Conservation (phyloP, 2,113 vertebrate species). For the Eublepharis macularius region DNA sequence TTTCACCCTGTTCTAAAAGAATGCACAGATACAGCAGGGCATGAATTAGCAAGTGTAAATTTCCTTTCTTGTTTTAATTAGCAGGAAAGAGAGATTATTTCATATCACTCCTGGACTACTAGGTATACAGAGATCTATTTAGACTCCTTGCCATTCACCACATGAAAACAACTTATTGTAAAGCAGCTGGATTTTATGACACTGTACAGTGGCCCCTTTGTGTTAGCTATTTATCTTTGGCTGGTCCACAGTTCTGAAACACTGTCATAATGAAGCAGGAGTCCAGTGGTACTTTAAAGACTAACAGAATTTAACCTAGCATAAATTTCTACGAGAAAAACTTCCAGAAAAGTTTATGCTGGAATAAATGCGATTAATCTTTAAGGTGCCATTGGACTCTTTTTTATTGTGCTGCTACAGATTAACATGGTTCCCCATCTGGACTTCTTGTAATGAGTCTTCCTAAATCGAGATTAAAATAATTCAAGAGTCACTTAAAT, state of each 20-base stretch:
- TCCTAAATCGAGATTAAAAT: neutral
- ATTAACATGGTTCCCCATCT: too few species aligned
- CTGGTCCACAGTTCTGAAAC: neutral
- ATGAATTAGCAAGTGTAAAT: neutral
- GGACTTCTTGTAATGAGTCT: neutral
- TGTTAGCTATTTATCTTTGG: slow-evolving; percentile 9
- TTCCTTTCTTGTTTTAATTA: neutral
- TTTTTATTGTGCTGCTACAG: too few species aligned
- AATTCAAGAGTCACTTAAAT: slow-evolving; percentile 1
- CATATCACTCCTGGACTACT: neutral
- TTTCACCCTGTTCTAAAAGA: neutral
- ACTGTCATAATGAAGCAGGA: neutral
- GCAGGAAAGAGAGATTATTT: neutral
- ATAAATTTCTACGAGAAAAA: too few species aligned
- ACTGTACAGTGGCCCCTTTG: neutral
- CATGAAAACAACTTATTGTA: slow-evolving; percentile 14
- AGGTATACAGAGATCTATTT: neutral
- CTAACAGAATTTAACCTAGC: too few species aligned
- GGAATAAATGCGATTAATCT: too few species aligned
- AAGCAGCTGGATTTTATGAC: slow-evolving; percentile 14
- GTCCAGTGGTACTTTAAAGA: too few species aligned
- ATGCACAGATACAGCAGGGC: neutral
- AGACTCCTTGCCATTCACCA: neutral
- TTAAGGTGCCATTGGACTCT: too few species aligned
- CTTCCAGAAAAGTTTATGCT: too few species aligned